These are phyloP conservation scores for Thymelicus acteon DNA, from an alignment of 2,888 invertebrate species.

Conservation along the genomic window DNA sequence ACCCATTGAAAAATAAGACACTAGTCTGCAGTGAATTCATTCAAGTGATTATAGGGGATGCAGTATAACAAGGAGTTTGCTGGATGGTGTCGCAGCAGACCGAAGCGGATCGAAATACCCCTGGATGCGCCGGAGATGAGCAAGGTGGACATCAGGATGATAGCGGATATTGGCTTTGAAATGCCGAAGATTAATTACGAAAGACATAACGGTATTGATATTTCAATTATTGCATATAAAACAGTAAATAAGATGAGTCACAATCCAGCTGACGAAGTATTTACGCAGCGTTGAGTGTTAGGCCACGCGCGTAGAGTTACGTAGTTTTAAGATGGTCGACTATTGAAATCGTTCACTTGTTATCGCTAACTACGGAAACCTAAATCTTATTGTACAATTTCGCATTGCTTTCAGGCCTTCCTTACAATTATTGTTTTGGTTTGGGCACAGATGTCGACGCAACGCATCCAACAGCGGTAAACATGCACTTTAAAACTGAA, in stretches of 20 bases:
- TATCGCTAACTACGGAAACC: too few species aligned
- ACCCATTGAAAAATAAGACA: too few species aligned
- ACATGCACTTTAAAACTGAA: too few species aligned
- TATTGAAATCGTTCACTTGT: too few species aligned
- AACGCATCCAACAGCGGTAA: slow-evolving; percentile 90
- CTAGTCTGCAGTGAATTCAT: too few species aligned
- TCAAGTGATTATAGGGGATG: slow-evolving; percentile 18
- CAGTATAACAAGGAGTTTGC: slow-evolving; percentile 28
- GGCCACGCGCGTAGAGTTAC: too few species aligned
- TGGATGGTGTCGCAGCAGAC: slow-evolving; percentile 36
- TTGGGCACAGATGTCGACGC: slow-evolving; percentile 92
- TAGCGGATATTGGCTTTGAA: slow-evolving; percentile 85
- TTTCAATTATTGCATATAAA: too few species aligned
- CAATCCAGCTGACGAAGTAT: too few species aligned
- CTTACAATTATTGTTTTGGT: slow-evolving; percentile 95
- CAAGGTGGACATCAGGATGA: slow-evolving; percentile 20
- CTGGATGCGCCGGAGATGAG: slow-evolving; percentile 52
- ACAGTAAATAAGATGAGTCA: too few species aligned
- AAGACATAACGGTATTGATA: slow-evolving; percentile 36
- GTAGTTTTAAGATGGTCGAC: too few species aligned
- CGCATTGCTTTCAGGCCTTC: slow-evolving; percentile 76
- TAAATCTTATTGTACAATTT: too few species aligned
- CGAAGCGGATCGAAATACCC: slow-evolving; percentile 39
- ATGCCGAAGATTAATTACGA: slow-evolving; percentile 91
- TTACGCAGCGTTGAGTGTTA: too few species aligned